These are phyloP conservation scores for Strigops habroptila DNA, from an alignment of 2,113 vertebrate genomes.

Conservation along the genomic window DNA sequence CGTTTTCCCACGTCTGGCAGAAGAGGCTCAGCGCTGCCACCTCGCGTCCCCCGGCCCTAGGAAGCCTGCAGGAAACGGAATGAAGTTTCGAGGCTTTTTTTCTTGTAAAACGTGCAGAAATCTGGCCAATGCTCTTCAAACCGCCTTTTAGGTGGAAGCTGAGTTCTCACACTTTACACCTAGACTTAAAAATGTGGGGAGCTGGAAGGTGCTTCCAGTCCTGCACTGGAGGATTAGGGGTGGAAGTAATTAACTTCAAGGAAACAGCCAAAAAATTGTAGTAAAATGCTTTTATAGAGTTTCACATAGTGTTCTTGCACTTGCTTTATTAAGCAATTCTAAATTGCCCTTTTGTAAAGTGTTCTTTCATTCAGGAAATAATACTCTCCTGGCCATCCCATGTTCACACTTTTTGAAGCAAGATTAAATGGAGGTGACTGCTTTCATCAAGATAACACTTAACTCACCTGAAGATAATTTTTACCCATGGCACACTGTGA, in stretches of 20 bases:
- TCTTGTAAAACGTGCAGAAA: neutral
- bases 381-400: neutral
- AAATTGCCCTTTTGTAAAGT: neutral
- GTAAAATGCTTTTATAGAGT: constrained; percentile 4
- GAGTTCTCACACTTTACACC: neutral
- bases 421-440: neutral
- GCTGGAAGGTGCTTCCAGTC: neutral
- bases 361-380: neutral
- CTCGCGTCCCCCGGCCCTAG: constrained; percentile 76
- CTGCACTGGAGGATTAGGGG: neutral
- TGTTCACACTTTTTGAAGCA: neutral
- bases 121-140: neutral
- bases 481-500: neutral
- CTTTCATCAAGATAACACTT: neutral
- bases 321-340: neutral
- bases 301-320: neutral
- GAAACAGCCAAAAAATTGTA: neutral
- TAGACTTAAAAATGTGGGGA: neutral
- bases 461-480: neutral
- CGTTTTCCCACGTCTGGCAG: constrained; percentile 25
- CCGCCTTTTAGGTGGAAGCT: neutral
- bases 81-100: neutral
- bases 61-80: neutral
- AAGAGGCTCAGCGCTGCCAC: constrained; percentile 89
- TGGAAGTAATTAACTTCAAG: constrained; percentile 20